Evolutionary conservation across 2,888 invertebrate species (phyloP).

Genomic region (Myopa testacea): DNA sequence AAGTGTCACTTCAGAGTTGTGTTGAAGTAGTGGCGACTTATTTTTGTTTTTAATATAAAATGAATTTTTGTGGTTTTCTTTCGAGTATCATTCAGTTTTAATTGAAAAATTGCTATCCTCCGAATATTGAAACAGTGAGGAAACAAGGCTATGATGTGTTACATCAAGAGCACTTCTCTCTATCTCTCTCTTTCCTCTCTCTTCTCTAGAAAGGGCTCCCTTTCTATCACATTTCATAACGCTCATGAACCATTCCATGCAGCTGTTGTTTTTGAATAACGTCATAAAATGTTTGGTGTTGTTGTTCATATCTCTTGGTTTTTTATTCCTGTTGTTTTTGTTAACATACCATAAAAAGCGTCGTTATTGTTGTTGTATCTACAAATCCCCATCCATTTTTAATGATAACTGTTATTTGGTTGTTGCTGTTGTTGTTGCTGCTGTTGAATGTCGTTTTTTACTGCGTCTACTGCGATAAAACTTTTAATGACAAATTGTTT

Average conservation of each 20-base stretch:
- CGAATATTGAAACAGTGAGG: not conserved
- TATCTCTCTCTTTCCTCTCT: not conserved
- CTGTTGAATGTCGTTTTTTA: not conserved
- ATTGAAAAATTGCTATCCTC: conserved; percentile 9
- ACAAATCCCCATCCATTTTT: not conserved
- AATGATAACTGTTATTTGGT: conserved; percentile 16
- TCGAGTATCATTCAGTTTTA: not conserved
- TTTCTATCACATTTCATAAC: no score
- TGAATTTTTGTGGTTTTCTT: no score
- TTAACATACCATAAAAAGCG: not conserved
- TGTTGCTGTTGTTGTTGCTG: not conserved
- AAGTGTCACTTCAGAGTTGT: no score
- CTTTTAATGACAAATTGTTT: conserved; percentile 37
- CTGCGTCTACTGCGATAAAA: conserved; percentile 31
- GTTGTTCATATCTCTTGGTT: not conserved
- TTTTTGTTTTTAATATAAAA: not conserved
- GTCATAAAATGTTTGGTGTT: conserved; percentile 28
- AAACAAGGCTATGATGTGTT: not conserved
- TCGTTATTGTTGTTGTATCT: conserved; percentile 16
- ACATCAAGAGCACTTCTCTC: not conserved
- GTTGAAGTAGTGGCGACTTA: no score
- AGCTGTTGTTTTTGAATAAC: conserved; percentile 28
- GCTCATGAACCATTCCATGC: not conserved
- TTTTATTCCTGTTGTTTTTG: not conserved
- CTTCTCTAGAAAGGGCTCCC: not conserved